Base-by-base conservation (phyloP, 2,888 invertebrate species). In the Cephus sareptanus region DNA sequence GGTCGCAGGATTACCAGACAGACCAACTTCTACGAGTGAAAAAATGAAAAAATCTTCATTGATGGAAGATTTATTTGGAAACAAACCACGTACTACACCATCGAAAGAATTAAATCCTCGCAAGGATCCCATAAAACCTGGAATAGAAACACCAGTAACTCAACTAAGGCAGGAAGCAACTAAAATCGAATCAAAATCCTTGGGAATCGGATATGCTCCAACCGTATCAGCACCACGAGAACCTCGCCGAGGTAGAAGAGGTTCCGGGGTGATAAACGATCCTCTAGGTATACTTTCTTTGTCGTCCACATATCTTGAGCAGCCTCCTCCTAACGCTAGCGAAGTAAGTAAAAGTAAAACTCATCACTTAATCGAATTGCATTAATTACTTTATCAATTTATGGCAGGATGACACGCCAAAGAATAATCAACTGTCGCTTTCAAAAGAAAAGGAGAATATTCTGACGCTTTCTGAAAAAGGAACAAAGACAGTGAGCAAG, bases 21-120 rank as follows among this genome's bases (percentile, higher is more conserved):
- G 81, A 37, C 34, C 80, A 73, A 83, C 82, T 78, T 12, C 40
- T 11, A 11, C 79, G 30, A 82, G 74, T 75, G 83, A 82, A 30
- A 86, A 82, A 76, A 40, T 83, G 35, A 88, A 84, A 74, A 90
- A 87, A 77, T 83, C 85, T 23, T 83, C 83, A 4, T 40, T 89
- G 11, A 89, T 85, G 86, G 87, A 89, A 80, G 89, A 87, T 79
- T 80, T 90, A 73, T 89, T 90, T 81, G 87, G 88, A 31, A 82
- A 80, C n/a, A 85, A 80, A 75, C 35, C 81, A 68, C 80, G 78
- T 34, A 78, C 81, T 2, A 77, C 77, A 69, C 56, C 79, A 23
- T 56, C 71, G 35, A 83, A 74, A 75, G 82, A 76, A 74, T 76
- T 78, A 33, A 75, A 81, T 4, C 11, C 78, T 34, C 73, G 76